A percentile compares a stretch with the other conserved stretches of the same genome.
Evolutionary conservation across 2,797 vertebrate species (phyloP).

Genomic region (Spondyliosoma cantharus): DNA sequence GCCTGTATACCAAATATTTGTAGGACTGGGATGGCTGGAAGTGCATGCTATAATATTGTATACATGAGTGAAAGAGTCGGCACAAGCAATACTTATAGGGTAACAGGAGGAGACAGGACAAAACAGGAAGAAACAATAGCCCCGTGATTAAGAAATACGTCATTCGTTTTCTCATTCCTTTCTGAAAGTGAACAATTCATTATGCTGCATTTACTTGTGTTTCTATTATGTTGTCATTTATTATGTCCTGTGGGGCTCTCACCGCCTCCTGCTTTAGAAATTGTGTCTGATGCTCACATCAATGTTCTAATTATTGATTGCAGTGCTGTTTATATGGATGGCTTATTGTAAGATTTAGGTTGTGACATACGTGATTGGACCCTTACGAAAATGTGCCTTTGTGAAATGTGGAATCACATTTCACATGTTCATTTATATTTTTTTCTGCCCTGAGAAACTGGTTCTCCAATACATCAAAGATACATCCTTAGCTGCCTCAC

Average conservation of each 20-base stretch:
- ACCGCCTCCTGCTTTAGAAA: neutral
- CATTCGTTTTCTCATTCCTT: constrained; percentile 29
- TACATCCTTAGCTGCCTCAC: too few species aligned
- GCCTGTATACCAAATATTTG: constrained; percentile 88
- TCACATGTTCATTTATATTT: too few species aligned
- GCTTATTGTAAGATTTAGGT: neutral
- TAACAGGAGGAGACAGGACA: constrained; percentile 69
- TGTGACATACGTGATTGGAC: neutral
- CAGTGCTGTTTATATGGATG: neutral
- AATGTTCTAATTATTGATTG: neutral
- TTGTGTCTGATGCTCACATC: neutral
- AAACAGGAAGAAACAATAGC: constrained; percentile 64
- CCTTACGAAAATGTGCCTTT: too few species aligned
- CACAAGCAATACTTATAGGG: constrained; percentile 79
- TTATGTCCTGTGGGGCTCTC: neutral
- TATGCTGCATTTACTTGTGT: constrained; percentile 30
- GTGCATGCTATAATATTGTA: constrained; percentile 83
- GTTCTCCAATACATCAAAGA: too few species aligned
- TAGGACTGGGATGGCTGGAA: constrained; percentile 83
- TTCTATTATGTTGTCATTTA: constrained; percentile 16
- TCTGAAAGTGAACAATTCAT: constrained; percentile 37
- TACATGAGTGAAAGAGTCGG: constrained; percentile 79
- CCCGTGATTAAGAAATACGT: constrained; percentile 44
- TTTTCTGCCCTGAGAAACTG: too few species aligned
- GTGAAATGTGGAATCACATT: too few species aligned